These are phyloP conservation scores for Petrocephalus microphthalmus DNA, from an alignment of 2,113 vertebrate species.

Conservation along the genomic window DNA sequence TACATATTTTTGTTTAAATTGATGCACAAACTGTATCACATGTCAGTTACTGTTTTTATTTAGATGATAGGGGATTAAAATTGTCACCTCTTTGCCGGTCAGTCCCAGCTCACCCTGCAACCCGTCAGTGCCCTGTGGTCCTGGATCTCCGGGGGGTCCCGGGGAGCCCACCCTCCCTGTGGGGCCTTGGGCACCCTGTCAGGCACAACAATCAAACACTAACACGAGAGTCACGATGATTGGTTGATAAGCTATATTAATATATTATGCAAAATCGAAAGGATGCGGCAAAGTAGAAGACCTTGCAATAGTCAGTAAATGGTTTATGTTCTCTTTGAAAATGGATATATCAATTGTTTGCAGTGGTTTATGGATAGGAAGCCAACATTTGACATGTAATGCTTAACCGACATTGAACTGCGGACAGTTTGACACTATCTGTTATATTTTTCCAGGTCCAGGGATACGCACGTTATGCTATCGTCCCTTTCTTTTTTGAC, in stretches of 20 bases:
- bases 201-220: not conserved
- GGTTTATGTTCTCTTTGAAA: too few relatives aligned
- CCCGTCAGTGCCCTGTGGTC: conserved; percentile 58
- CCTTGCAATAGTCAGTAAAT: too few relatives aligned
- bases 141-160: conserved; percentile 60
- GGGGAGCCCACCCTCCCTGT: conserved; percentile 53
- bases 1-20: not conserved
- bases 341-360: too few relatives aligned
- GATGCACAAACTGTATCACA: not conserved
- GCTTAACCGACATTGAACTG: too few relatives aligned
- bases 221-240: not conserved
- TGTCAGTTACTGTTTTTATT: not conserved
- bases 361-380: too few relatives aligned
- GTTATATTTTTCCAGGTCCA: too few relatives aligned
- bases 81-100: conserved; percentile 64
- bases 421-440: too few relatives aligned
- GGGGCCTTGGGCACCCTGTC: conserved; percentile 65
- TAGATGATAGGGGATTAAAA: not conserved
- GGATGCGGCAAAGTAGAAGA: not conserved
- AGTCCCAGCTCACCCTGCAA: conserved; percentile 52
- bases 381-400: too few relatives aligned
- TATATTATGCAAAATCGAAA: not conserved
- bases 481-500: too few relatives aligned
- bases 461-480: too few relatives aligned
- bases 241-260: not conserved